Evolutionary conservation across 2,113 vertebrate genomes (phyloP).

Genomic region (Stegastes partitus): DNA sequence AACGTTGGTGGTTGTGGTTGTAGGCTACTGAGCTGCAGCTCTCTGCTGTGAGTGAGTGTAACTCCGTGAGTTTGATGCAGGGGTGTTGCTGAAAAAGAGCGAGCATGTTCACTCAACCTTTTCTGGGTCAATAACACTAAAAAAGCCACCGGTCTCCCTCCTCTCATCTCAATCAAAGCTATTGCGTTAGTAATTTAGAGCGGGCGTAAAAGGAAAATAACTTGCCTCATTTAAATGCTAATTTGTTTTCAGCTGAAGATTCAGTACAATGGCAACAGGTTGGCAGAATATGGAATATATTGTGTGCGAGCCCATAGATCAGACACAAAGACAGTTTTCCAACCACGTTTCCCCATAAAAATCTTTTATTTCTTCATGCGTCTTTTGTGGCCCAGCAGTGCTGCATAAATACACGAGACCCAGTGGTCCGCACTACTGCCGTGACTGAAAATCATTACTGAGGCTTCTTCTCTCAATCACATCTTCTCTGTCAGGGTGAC

Average conservation of each 20-base stretch:
- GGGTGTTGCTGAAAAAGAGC: conserved; percentile 39
- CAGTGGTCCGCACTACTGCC: conserved; percentile 54
- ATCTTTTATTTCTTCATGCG: conserved; percentile 70
- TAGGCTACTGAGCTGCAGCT: conserved; percentile 48
- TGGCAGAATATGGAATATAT: conserved; percentile 64
- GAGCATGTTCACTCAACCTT: conserved; percentile 61
- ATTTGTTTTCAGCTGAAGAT: conserved; percentile 73
- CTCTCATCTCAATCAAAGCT: conserved; percentile 68
- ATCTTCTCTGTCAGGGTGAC: conserved; percentile 28
- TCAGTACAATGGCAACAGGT: conserved; percentile 75
- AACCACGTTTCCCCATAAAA: conserved; percentile 53
- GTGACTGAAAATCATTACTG: conserved; percentile 65
- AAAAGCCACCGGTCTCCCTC: conserved; percentile 62
- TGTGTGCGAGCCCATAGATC: conserved; percentile 59
- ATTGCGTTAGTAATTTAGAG: conserved; percentile 69
- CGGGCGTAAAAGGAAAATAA: conserved; percentile 73
- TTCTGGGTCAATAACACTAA: conserved; percentile 77
- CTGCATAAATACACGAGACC: conserved; percentile 69
- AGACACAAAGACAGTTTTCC: conserved; percentile 66
- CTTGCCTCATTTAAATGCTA: conserved; percentile 81
- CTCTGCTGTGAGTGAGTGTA: conserved; percentile 37
- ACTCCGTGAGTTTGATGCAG: conserved; percentile 50
- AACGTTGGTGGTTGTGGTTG: conserved; percentile 44
- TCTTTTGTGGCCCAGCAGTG: conserved; percentile 59
- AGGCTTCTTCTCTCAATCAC: conserved; percentile 55